phyloP scores from a whole-genome alignment of 2,888 invertebrate genomes.

The Perdita meconis region DNA sequence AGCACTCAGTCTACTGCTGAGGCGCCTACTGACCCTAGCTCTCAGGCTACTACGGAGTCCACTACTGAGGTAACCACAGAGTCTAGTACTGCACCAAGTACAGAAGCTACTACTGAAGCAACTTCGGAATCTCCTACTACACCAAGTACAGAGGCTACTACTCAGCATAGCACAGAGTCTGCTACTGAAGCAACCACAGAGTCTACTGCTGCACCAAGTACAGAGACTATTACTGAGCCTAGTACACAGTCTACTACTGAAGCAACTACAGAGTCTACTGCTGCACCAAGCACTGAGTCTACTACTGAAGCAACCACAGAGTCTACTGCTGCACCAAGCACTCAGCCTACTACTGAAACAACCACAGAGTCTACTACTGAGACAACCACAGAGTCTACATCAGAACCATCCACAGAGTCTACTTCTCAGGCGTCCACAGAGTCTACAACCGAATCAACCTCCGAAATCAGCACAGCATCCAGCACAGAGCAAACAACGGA shows the following conservation, averaged over 20 bases:
- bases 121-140: constrained; percentile 24
- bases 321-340: not conserved
- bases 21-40: constrained; percentile 4
- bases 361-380: not conserved
- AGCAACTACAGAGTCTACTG: constrained; percentile 33
- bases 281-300: constrained; percentile 13
- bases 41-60: constrained; percentile 30
- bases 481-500: constrained; percentile 42
- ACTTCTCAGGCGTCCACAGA: constrained; percentile 34
- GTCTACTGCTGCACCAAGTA: not conserved
- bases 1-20: constrained; percentile 18
- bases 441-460: constrained; percentile 28
- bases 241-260: constrained; percentile 22
- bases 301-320: constrained; percentile 18
- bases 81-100: not conserved
- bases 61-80: not conserved
- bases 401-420: constrained; percentile 14
- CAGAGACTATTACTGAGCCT: not conserved
- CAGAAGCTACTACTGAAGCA: constrained; percentile 4
- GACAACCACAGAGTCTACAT: constrained; percentile 11
- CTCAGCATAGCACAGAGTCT: constrained; percentile 14
- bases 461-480: constrained; percentile 41
- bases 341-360: constrained; percentile 2
- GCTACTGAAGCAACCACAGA: constrained; percentile 17
- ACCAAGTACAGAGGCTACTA: constrained; percentile 12